These are phyloP conservation scores for Littorina saxatilis DNA, from an alignment of 1,140 invertebrate genomes.

Conservation along the genomic window DNA sequence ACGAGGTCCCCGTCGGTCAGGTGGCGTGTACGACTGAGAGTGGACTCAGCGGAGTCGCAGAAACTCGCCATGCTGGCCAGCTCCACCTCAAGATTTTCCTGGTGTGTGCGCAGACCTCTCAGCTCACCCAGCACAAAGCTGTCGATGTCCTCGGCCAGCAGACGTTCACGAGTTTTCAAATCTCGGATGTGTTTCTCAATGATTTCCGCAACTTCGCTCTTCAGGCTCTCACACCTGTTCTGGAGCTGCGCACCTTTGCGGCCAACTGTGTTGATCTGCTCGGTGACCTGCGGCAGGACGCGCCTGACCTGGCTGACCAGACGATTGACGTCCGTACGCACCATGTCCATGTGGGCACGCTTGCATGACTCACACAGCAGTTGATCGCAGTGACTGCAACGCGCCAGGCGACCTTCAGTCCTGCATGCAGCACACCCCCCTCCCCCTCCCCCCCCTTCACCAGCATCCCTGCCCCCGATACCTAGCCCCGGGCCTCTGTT, in stretches of 20 bases:
- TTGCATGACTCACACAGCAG: conserved; percentile 93
- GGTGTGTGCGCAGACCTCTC: conserved; percentile 88
- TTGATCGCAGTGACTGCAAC: conserved; percentile 95
- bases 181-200: conserved; percentile 92
- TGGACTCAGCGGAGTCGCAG: conserved; percentile 96
- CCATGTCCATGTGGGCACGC: conserved; percentile 95
- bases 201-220: conserved; percentile 83
- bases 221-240: conserved; percentile 58
- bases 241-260: conserved; percentile 60
- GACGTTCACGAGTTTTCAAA: conserved; percentile 91
- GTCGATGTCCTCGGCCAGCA: conserved; percentile 91
- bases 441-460: conserved; percentile 16
- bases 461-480: neutral
- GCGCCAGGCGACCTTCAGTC: conserved; percentile 92
- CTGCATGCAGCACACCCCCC: conserved; percentile 81
- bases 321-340: conserved; percentile 90
- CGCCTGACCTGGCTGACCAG: conserved; percentile 92
- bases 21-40: conserved; percentile 82
- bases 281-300: conserved; percentile 83
- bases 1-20: conserved; percentile 70
- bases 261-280: conserved; percentile 58
- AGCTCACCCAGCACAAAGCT: conserved; percentile 90
- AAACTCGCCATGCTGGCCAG: conserved; percentile 95
- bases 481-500: neutral
- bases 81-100: conserved; percentile 94